A percentile compares a stretch with the other conserved stretches of the same genome.
phyloP scores from a whole-genome alignment of 2,888 invertebrate species.

The Elysia crispata region DNA sequence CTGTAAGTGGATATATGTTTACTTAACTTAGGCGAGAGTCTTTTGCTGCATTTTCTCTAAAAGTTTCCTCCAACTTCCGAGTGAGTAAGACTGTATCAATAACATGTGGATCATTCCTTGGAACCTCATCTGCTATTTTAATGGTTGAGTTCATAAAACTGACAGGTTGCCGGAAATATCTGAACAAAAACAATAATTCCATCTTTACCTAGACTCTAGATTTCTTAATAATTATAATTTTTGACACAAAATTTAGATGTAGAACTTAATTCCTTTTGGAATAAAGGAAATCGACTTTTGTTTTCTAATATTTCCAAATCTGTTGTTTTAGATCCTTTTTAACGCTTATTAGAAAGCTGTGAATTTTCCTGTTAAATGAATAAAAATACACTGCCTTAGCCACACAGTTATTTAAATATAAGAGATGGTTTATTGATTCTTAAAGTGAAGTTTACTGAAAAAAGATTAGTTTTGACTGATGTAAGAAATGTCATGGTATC shows the following conservation, averaged over 20 bases:
- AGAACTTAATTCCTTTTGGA: no score
- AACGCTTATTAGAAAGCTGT: no score
- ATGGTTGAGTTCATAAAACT: slow-evolving; percentile 74
- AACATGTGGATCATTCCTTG: slow-evolving; percentile 71
- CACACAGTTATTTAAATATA: no score
- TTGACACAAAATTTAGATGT: no score
- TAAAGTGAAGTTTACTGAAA: neutral
- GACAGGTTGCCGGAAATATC: slow-evolving; percentile 77
- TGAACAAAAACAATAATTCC: slow-evolving; percentile 44
- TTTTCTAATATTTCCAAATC: no score
- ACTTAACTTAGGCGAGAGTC: slow-evolving; percentile 73
- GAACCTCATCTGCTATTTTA: slow-evolving; percentile 78
- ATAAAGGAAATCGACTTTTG: no score
- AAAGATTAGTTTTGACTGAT: neutral
- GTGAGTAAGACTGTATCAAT: slow-evolving; percentile 75
- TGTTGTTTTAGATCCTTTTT: no score
- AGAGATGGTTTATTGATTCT: neutral
- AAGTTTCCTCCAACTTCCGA: slow-evolving; percentile 72
- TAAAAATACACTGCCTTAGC: no score
- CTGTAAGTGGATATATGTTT: no score
- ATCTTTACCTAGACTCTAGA: neutral
- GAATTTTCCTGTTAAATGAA: no score
- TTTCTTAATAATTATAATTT: neutral
- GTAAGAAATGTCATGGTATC: no score
- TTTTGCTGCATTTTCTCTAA: slow-evolving; percentile 70